Percentiles rank a stretch among this genome's conserved stretches.
phyloP scores from a whole-genome alignment of 2,888 invertebrate genomes.

The Cataglyphis albicans region DNA sequence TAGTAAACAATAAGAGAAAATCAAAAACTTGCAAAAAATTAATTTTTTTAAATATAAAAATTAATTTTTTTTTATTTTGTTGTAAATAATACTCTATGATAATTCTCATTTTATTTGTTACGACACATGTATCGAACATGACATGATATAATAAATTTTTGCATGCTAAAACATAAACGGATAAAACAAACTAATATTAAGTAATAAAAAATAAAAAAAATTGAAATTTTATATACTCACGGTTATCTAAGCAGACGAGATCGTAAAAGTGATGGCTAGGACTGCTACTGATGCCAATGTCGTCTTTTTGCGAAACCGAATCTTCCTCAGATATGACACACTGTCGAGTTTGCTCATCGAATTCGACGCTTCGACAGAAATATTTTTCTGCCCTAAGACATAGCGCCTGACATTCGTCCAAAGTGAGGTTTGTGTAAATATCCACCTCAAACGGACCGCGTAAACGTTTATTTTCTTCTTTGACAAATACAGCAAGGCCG shows the following conservation, averaged over 20 bases:
- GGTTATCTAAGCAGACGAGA: conserved; percentile 95
- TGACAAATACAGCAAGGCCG: conserved; percentile 94
- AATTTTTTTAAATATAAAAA: conserved; percentile 8
- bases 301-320: conserved; percentile 95
- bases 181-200: neutral
- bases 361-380: conserved; percentile 95
- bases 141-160: neutral
- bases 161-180: neutral
- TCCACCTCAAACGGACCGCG: conserved; percentile 96
- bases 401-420: conserved; percentile 95
- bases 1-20: neutral
- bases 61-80: conserved; percentile 4
- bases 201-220: neutral
- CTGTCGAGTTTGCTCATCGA: conserved; percentile 94
- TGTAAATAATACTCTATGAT: neutral
- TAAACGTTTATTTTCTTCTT: conserved; percentile 95
- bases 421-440: conserved; percentile 93
- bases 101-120: neutral
- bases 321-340: conserved; percentile 97
- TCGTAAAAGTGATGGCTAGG: conserved; percentile 96
- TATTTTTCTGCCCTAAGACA: conserved; percentile 95
- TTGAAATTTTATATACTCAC: conserved; percentile 87
- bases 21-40: neutral
- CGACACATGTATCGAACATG: neutral
- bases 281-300: conserved; percentile 94